Evolutionary conservation across 1,140 invertebrate species (phyloP).

Genomic region (Hyposmocoma kahamanoa): DNA sequence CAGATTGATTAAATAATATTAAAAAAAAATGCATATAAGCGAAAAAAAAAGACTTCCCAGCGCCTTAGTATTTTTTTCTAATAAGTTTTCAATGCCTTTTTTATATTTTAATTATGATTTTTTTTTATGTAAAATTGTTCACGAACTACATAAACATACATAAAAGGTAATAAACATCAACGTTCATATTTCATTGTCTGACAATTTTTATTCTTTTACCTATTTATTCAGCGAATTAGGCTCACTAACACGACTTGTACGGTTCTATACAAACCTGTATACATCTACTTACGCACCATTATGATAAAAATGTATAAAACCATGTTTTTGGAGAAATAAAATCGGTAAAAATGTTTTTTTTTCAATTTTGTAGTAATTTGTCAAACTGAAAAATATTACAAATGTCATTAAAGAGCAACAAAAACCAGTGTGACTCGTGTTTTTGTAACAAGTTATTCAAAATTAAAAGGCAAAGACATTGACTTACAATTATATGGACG

Average conservation of each 20-base stretch:
- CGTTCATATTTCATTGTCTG: not conserved
- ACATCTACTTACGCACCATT: constrained; percentile 3
- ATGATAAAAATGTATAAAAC: not conserved
- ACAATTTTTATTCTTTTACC: not conserved
- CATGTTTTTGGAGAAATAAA: not conserved
- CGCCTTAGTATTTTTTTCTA: not conserved
- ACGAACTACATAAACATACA: not conserved
- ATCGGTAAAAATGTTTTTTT: not conserved
- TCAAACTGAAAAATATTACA: not conserved
- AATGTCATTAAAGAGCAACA: not conserved
- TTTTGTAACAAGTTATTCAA: not conserved
- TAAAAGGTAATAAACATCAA: not conserved
- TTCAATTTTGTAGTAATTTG: not conserved
- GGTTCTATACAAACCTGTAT: not conserved
- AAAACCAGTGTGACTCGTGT: not conserved
- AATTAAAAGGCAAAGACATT: not conserved
- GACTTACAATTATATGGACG: too few relatives aligned
- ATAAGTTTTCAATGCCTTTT: not conserved
- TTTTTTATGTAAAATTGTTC: not conserved
- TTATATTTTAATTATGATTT: not conserved
- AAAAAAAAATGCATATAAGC: not conserved
- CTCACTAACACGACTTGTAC: not conserved
- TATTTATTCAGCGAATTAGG: not conserved
- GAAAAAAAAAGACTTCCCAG: not conserved
- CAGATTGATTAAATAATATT: not conserved